Percentiles rank a stretch among this genome's conserved stretches.
Evolutionary conservation across 2,113 vertebrate genomes (phyloP).

Genomic region (Pycnonotus jocosus): DNA sequence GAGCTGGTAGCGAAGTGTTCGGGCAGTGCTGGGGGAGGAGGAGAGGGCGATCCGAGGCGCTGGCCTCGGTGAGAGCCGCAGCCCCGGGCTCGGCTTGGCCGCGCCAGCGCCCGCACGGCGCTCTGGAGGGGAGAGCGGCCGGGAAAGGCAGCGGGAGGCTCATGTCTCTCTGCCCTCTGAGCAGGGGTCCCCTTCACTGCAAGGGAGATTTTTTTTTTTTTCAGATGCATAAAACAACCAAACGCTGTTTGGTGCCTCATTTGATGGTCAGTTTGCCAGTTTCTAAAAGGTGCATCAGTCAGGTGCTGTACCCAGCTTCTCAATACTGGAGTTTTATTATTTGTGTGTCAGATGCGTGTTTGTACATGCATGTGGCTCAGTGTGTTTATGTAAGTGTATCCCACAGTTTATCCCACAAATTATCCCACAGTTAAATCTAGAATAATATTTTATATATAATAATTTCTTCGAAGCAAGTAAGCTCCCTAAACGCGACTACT

Average conservation of each 20-base stretch:
- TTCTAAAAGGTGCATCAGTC: neutral
- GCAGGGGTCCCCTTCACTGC: neutral
- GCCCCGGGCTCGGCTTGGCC: neutral
- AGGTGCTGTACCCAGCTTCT: neutral
- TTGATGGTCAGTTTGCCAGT: neutral
- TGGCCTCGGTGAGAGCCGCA: neutral
- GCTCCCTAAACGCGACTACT: neutral
- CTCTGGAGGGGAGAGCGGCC: neutral
- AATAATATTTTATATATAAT: neutral
- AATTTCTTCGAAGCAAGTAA: neutral
- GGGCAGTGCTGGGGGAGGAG: neutral
- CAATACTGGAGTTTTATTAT: neutral
- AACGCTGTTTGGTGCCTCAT: too few species aligned
- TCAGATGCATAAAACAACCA: neutral
- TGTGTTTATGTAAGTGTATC: neutral
- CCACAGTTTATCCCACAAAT: too few species aligned
- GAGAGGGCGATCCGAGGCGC: neutral
- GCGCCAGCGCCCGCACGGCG: neutral
- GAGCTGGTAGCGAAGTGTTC: neutral
- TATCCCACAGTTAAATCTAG: neutral
- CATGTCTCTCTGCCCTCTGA: neutral
- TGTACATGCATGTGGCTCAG: neutral
- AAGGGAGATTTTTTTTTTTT: neutral
- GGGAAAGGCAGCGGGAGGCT: neutral
- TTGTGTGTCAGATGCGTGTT: neutral